Conservation (phyloP, 2,797 vertebrate species). For the Oceanodroma leucorhoa region DNA sequence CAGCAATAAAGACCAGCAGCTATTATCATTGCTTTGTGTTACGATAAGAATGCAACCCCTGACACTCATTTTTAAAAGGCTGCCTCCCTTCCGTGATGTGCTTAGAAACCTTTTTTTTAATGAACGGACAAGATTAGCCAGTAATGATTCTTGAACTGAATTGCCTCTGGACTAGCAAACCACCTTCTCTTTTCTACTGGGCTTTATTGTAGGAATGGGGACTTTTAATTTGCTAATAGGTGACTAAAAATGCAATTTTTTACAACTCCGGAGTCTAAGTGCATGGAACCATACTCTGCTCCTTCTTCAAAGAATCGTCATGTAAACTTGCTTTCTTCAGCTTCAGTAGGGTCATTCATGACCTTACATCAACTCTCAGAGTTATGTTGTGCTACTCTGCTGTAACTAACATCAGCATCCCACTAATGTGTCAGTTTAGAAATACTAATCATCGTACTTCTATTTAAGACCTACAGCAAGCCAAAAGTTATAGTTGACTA, state of each 20-base stretch:
- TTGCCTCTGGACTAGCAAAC: not conserved
- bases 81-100: not conserved
- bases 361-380: not conserved
- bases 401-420: not conserved
- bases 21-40: not conserved
- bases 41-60: not conserved
- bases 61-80: not conserved
- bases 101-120: not conserved
- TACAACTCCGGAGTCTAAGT: not conserved
- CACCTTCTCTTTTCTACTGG: not conserved
- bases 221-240: not conserved
- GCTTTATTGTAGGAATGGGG: not conserved
- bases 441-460: not conserved
- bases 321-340: not conserved
- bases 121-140: not conserved
- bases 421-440: not conserved
- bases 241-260: not conserved
- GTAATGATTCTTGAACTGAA: not conserved
- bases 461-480: not conserved
- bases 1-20: not conserved
- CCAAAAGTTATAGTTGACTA: not conserved
- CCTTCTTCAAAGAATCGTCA: not conserved
- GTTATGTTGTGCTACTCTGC: not conserved
- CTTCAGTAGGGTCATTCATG: not conserved
- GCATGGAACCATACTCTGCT: not conserved